Base-by-base conservation (phyloP, 2,888 invertebrate species). In the Apotomis capreana region DNA sequence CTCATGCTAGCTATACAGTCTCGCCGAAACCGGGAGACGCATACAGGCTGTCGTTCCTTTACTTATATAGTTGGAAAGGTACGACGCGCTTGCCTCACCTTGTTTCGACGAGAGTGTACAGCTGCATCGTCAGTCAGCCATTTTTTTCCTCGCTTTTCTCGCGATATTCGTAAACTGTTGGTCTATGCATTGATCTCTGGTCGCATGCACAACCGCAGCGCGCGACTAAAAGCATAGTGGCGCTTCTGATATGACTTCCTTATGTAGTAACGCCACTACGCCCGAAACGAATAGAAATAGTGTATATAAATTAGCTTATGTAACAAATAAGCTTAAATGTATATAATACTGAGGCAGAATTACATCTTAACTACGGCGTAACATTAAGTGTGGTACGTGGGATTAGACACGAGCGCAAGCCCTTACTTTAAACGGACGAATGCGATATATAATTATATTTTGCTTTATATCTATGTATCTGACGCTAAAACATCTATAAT, bases 311-410 rank as follows among this genome's bases (percentile, higher is more conserved):
- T 91, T 91, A 90, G 92, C 92, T 92, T 92, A 92, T 91, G 84
- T 92, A 93, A 91, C 91, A 90, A 87, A 92, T 92, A 93, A 93
- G 93, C 93, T 93, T 93, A 92, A 88, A 92, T 92, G 91, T 92
- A 92, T 91, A 91, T 93, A 93, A 93, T 93, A 93, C 93, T 93
- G 93, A 92, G 93, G 92, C 92, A 91, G 92, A 92, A 91, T 91
- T 92, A 92, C 92, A 92, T 90, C 92, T 93, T 92, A 93, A 89
- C 92, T 93, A 92, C 92, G 88, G 90, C 90, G 89, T 92, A 91
- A 91, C 89, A 91, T 91, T 92, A 90, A 89, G 89, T 88, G 89
- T 91, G 91, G 90, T 92, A 91, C 91, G 88, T 90, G 91, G 91
- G 90, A 90, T 84, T 91, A 92, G 91, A 92, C 91, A 92, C 88